These are phyloP conservation scores for Idris sp. DNA, from an alignment of 1,140 invertebrate genomes.

Conservation along the genomic window DNA sequence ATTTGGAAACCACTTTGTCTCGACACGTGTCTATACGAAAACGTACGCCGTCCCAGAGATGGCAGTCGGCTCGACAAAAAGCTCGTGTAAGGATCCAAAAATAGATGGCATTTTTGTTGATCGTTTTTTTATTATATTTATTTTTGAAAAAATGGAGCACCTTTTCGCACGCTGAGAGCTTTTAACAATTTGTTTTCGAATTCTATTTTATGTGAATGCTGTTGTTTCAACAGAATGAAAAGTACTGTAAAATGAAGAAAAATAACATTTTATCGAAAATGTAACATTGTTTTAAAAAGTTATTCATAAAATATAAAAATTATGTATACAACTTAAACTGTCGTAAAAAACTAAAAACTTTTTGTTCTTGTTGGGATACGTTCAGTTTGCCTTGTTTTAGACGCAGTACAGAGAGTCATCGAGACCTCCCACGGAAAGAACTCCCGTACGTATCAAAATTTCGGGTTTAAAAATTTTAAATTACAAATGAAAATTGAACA, in stretches of 20 bases:
- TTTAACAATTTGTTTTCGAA: too few species aligned
- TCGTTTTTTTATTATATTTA: too few species aligned
- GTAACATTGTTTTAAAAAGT: too few species aligned
- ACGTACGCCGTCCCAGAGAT: slow-evolving; percentile 76
- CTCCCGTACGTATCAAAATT: slow-evolving; percentile 75
- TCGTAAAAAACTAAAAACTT: too few species aligned
- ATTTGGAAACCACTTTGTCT: slow-evolving; percentile 73
- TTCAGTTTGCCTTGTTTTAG: slow-evolving; percentile 78
- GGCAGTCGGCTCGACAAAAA: slow-evolving; percentile 76
- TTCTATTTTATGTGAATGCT: slow-evolving; percentile 67
- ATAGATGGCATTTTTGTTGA: slow-evolving; percentile 1
- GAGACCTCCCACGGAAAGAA: slow-evolving; percentile 71
- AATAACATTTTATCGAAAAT: too few species aligned
- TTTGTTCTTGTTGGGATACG: too few species aligned
- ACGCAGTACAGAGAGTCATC: slow-evolving; percentile 64
- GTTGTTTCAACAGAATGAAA: too few species aligned
- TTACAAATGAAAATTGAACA: neutral
- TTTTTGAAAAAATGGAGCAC: too few species aligned
- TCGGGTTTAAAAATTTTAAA: neutral
- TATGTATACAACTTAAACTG: too few species aligned
- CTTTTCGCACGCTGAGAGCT: too few species aligned
- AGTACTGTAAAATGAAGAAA: too few species aligned
- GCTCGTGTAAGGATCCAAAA: slow-evolving; percentile 73
- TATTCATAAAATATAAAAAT: too few species aligned
- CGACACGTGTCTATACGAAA: slow-evolving; percentile 75